Evolutionary conservation across 2,888 invertebrate species (phyloP).

Genomic region (Pharmacophagus antenor): DNA sequence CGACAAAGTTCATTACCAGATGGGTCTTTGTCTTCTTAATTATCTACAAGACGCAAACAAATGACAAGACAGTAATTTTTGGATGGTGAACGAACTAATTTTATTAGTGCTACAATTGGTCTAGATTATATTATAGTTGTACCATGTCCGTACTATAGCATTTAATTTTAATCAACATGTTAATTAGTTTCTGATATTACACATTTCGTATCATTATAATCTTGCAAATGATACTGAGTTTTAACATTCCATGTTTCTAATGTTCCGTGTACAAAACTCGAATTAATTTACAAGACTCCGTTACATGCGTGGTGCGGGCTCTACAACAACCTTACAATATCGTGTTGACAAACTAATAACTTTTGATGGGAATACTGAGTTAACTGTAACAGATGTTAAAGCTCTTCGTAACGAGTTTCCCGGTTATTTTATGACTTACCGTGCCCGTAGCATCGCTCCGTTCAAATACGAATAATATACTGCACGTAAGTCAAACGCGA

Average conservation of each 20-base stretch:
- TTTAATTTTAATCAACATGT: background rate
- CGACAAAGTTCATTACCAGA: too few species aligned
- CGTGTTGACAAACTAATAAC: slow-evolving; percentile 10
- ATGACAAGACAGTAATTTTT: too few species aligned
- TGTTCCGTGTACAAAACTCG: background rate
- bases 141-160: too few species aligned
- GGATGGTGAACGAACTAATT: too few species aligned
- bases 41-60: too few species aligned
- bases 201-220: background rate
- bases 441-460: background rate
- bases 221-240: background rate
- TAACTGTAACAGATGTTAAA: slow-evolving; percentile 14
- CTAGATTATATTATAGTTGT: too few species aligned
- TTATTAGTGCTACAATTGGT: too few species aligned
- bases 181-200: background rate
- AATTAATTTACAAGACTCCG: slow-evolving; percentile 13
- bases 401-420: slow-evolving; percentile 8
- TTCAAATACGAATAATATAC: too few species aligned
- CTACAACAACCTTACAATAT: slow-evolving; percentile 11
- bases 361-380: slow-evolving; percentile 20
- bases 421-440: slow-evolving; percentile 1
- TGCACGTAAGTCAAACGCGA: too few species aligned
- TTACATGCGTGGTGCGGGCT: slow-evolving; percentile 13
- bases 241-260: background rate
- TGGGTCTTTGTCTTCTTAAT: too few species aligned